phyloP scores from a whole-genome alignment of 2,888 invertebrate genomes.

The Harpagoxenus sublaevis region DNA sequence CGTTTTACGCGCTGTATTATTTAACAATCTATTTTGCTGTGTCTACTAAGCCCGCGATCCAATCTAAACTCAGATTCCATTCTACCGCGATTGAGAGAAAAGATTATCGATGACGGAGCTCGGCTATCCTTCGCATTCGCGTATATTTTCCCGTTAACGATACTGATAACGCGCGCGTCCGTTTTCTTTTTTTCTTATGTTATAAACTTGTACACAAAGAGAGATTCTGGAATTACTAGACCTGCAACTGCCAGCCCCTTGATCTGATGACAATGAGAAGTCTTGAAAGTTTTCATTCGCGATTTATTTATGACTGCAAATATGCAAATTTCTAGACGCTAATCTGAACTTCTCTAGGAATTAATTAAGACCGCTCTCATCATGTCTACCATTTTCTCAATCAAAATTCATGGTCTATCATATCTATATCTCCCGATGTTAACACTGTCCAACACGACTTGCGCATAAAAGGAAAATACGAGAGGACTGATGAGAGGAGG shows the following conservation, averaged over 20 bases:
- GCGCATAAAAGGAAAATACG: slow-evolving; percentile 1
- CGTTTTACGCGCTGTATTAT: slow-evolving; percentile 46
- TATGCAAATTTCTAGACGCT: background rate
- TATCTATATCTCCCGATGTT: background rate
- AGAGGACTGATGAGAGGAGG: background rate
- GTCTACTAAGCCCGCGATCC: slow-evolving; percentile 52
- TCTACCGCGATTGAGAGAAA: slow-evolving; percentile 30
- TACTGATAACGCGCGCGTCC: background rate
- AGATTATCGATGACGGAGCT: slow-evolving; percentile 42
- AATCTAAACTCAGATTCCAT: slow-evolving; percentile 55
- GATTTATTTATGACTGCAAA: background rate
- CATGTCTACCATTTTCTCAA: background rate
- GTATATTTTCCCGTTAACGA: background rate
- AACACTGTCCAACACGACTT: background rate
- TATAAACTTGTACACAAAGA: background rate
- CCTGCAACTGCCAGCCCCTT: background rate
- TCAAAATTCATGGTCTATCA: background rate
- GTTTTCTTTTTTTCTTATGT: background rate
- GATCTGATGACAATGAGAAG: background rate
- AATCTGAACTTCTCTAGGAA: background rate
- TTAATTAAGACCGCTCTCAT: background rate
- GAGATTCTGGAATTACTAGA: background rate
- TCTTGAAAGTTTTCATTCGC: background rate
- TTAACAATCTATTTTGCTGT: slow-evolving; percentile 53
- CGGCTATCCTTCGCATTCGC: background rate